Evolutionary conservation across 2,888 invertebrate species (phyloP), one percentile per base, ranked within the genome.

Genomic region (Sphecodes monilicornis): DNA sequence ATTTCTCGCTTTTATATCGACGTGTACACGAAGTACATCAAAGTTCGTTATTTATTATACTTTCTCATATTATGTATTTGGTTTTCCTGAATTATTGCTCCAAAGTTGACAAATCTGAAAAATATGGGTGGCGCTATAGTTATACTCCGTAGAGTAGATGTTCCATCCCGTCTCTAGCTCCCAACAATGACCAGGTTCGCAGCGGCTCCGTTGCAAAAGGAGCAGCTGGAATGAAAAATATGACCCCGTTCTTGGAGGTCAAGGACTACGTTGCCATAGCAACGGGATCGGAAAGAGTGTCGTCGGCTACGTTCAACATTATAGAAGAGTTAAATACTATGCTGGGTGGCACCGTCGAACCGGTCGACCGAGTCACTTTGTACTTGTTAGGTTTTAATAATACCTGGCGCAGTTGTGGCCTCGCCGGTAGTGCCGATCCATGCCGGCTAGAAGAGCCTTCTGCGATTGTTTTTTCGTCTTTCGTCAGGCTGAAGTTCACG

Each of bases 381-480:
- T 90, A 89, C 90, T 90, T 90, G 90, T 90, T 90, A 90, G 90
- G 90, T 90, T 90, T 90, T 90, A 90, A 90, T 90, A 90, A 90
- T 90, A 90, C 90, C 89, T 90, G 89, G 85, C 76, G 85, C 84
- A 80, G 76, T 89, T 74, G 87, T 78, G 84, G 81, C 80, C 84
- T 80, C 82, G 83, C 82, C 75, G 80, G 78, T 88, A 85, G 88
- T 89, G 73, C 80, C 80, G 83, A 87, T 86, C 86, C 79, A 74
- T 29, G 66, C 22, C 66, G 36, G 82, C 83, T 89, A 90, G 90
- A 82, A 82, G 83, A 75, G 78, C 80, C 77, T 54, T 73, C 64
- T 26, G 57, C 54, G 82, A 71, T 29, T 18, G 36, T 72, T 74
- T 75, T 69, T 77, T 29, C 81, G 76, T 57, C 50, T 8, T 57